Evolutionary conservation across 2,113 vertebrate genomes (phyloP), one percentile per base, ranked within the genome.

Genomic region (Nesogale talazaci): DNA sequence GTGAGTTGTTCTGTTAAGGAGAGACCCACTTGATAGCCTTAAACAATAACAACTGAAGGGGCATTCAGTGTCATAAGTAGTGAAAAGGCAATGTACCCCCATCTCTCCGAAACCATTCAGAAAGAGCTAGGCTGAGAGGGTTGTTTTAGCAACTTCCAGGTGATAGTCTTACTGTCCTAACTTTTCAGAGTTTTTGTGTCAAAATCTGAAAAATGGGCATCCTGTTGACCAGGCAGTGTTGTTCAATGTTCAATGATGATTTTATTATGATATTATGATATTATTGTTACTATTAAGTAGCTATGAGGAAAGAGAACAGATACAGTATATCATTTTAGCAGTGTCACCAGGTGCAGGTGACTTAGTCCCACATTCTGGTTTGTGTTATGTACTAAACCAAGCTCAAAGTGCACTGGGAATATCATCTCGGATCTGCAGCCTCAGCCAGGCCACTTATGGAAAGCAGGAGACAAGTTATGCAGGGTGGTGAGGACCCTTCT

Each of bases 191-290:
- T 17, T 46, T 86, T 3, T 1, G 78, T 40, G 16, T 19, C 65
- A 1, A 40, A 46, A 14, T 16, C 84, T 29, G 0, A 40, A 3
- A 88, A 20, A 23, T n/a, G 46, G 38, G 3, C 2, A 11, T 0
- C 2, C 4, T 9, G 1, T 27, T 74, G 4, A n/a, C 31, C 10
- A 2, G 0, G 1, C 0, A 3, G 46, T 27, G 2, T 0, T 22
- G 76, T 9, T 40, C 20, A 1, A 6, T n/a, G 0, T 6, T 70
- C n/a, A 1, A 1, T 29, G 16, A 31, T 57, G 8, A 57, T 57
- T 11, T 57, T 6, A 31, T 67, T 31, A 27, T 67, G 65, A 7
- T 11, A n/a, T 69, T 61, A 20, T 61, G 59, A 14, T n/a, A 69
- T 69, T 69, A n/a, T 59, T 3, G 0, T 4, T 56, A 16, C 59